phyloP scores from a whole-genome alignment of 64 coral and sea anemone species.

The Montipora efflorescens region DNA sequence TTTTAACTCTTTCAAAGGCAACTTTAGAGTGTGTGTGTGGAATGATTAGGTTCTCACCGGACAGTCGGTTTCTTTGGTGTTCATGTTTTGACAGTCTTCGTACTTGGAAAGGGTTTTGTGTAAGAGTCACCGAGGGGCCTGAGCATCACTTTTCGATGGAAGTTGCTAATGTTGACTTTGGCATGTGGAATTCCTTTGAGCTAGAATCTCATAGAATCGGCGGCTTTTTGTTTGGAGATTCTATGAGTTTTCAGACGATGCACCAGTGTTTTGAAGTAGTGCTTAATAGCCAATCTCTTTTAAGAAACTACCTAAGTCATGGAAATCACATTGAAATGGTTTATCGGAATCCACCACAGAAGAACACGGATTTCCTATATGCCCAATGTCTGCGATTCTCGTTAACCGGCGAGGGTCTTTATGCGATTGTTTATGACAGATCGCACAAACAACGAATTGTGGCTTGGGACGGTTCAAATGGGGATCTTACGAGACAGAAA shows the following conservation, averaged over 20 bases:
- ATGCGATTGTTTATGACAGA: neutral
- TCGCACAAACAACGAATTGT: too few species aligned
- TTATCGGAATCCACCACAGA: too few species aligned
- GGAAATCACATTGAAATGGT: neutral
- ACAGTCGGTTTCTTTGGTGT: too few species aligned
- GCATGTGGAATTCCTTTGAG: neutral
- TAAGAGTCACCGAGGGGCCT: neutral
- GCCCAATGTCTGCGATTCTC: neutral
- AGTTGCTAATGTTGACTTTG: neutral
- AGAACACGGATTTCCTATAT: neutral
- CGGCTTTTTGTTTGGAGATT: constrained; percentile 1
- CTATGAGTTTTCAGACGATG: neutral
- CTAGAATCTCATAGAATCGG: neutral
- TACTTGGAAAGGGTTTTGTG: neutral
- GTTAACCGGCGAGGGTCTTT: neutral
- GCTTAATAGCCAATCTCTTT: neutral
- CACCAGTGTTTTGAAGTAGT: neutral
- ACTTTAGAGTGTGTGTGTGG: too few species aligned
- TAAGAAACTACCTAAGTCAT: neutral
- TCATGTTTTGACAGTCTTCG: too few species aligned
- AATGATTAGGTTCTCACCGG: too few species aligned
- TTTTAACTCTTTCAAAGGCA: too few species aligned
- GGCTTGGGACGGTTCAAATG: too few species aligned
- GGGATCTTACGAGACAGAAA: too few species aligned
- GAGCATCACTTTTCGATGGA: neutral